Conservation (phyloP, 2,113 vertebrate species). For the Pachycephala philippinensis region DNA sequence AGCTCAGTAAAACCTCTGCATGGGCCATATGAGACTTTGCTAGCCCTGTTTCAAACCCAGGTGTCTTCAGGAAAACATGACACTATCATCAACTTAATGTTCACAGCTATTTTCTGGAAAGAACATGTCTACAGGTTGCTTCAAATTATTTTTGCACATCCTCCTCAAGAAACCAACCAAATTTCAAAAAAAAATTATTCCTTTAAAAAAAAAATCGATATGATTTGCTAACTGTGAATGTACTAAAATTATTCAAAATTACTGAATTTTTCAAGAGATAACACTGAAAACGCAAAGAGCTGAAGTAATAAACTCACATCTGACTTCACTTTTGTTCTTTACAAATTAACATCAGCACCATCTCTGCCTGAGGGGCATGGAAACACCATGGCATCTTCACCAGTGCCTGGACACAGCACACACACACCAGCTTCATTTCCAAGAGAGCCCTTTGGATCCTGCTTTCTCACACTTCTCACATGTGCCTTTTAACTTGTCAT, state of each 20-base stretch:
- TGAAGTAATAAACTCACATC: neutral
- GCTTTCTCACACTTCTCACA: neutral
- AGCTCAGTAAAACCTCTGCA: neutral
- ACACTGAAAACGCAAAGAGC: neutral
- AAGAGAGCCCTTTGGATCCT: neutral
- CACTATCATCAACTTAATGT: rapidly evolving
- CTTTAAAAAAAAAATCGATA: neutral
- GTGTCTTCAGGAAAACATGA: neutral
- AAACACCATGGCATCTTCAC: neutral
- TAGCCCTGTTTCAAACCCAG: neutral
- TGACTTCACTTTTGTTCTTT: neutral
- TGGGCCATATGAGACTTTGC: neutral
- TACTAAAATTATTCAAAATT: neutral
- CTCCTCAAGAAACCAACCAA: neutral
- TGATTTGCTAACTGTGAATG: neutral
- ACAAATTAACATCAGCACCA: neutral
- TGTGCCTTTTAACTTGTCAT: neutral
- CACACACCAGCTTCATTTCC: rapidly evolving
- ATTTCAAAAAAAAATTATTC: rapidly evolving
- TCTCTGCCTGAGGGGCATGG: neutral
- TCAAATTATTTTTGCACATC: neutral
- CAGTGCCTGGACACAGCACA: neutral
- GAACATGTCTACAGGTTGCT: rapidly evolving
- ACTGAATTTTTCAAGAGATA: neutral
- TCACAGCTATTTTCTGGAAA: neutral